These are phyloP conservation scores for Muntiacus reevesi DNA, from an alignment of 2,113 vertebrate species.

Conservation along the genomic window DNA sequence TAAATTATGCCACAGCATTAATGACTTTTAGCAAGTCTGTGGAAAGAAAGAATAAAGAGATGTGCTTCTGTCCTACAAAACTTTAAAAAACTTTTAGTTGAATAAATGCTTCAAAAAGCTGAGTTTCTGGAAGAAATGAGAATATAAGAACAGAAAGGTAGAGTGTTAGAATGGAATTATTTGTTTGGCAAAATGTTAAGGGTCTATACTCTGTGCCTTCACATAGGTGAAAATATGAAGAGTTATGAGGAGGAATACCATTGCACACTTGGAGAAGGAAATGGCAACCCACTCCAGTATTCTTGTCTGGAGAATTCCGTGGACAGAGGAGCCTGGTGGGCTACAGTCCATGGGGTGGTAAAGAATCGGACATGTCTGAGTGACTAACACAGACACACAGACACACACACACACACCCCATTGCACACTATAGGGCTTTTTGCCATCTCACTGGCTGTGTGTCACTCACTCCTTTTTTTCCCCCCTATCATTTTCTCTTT, in stretches of 20 bases:
- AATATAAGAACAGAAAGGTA: background rate
- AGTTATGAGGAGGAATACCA: background rate
- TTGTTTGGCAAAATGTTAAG: background rate
- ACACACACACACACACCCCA: background rate
- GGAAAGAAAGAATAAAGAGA: background rate
- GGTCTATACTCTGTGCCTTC: background rate
- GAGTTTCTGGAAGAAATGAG: background rate
- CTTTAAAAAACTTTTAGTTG: background rate
- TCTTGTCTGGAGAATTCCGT: background rate
- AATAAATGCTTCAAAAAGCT: background rate
- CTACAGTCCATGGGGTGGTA: background rate
- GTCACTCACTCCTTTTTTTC: background rate
- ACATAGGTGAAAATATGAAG: background rate
- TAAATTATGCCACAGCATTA: background rate
- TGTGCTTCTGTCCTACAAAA: background rate
- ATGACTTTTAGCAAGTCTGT: constrained; percentile 2
- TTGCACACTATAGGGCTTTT: background rate
- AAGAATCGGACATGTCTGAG: background rate
- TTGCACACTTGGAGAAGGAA: background rate
- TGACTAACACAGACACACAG: background rate
- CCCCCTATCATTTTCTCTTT: background rate
- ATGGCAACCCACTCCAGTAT: background rate
- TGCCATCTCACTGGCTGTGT: background rate
- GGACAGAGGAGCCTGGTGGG: background rate
- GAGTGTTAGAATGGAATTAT: background rate